Conservation (phyloP, 2,888 invertebrate genomes). For the Hemaris fuciformis region DNA sequence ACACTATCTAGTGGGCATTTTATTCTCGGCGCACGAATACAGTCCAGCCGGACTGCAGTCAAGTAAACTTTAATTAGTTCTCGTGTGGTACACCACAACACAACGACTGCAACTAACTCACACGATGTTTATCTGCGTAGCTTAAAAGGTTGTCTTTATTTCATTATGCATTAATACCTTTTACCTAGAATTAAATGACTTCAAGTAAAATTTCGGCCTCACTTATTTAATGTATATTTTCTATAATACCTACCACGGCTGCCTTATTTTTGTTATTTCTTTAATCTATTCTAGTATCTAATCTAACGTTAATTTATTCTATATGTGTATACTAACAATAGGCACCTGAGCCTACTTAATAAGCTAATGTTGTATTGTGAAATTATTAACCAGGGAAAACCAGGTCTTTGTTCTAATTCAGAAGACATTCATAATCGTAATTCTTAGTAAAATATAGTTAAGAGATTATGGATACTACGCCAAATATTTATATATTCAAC, state of each 20-base stretch:
- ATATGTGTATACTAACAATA: not conserved
- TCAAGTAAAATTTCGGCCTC: not conserved
- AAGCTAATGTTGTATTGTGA: not conserved
- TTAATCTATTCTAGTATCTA: too few relatives aligned
- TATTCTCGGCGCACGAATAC: slow-evolving; percentile 18
- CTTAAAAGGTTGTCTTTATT: not conserved
- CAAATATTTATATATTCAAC: not conserved
- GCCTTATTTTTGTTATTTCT: too few relatives aligned
- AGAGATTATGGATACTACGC: not conserved
- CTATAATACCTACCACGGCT: too few relatives aligned
- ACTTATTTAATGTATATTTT: not conserved
- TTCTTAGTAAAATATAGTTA: slow-evolving; percentile 6
- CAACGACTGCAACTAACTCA: not conserved
- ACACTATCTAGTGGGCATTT: slow-evolving; percentile 20
- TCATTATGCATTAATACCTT: not conserved
- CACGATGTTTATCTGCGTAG: not conserved
- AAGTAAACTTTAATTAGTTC: slow-evolving; percentile 18
- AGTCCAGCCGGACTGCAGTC: slow-evolving; percentile 5
- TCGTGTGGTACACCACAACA: not conserved
- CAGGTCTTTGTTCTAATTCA: not conserved
- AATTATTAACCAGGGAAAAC: slow-evolving; percentile 9
- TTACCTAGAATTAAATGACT: not conserved
- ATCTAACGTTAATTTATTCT: too few relatives aligned
- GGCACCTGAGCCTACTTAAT: not conserved
- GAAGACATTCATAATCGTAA: slow-evolving; percentile 12